Conservation (phyloP, 1,140 invertebrate species). For the Phocides pigmalion region DNA sequence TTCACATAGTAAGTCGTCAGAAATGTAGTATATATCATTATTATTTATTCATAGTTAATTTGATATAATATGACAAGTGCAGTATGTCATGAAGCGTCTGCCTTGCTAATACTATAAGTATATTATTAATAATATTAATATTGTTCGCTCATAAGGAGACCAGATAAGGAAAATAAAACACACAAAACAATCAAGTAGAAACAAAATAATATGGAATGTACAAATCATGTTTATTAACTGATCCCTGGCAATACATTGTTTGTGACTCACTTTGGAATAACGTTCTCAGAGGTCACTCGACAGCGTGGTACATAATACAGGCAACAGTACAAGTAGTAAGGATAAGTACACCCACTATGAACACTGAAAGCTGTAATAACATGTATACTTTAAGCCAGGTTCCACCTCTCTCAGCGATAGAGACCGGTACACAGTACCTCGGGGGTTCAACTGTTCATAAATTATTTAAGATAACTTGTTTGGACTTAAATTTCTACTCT, state of each 20-base stretch:
- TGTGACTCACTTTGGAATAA: slow-evolving; percentile 71
- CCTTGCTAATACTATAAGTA: slow-evolving; percentile 56
- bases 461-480: slow-evolving; percentile 80
- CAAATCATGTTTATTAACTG: slow-evolving; percentile 86
- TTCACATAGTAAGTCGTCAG: slow-evolving; percentile 75
- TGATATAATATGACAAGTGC: slow-evolving; percentile 55
- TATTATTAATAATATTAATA: slow-evolving; percentile 43
- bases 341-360: slow-evolving; percentile 77
- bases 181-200: slow-evolving; percentile 80
- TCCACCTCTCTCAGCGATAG: slow-evolving; percentile 64
- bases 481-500: slow-evolving; percentile 84
- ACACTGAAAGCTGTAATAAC: slow-evolving; percentile 81
- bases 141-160: slow-evolving; percentile 66
- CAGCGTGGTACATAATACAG: slow-evolving; percentile 53
- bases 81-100: slow-evolving; percentile 65
- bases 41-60: slow-evolving; percentile 60
- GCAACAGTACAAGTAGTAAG: slow-evolving; percentile 55
- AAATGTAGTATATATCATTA: slow-evolving; percentile 67
- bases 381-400: slow-evolving; percentile 70
- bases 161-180: slow-evolving; percentile 79
- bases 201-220: slow-evolving; percentile 88
- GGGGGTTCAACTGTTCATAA: slow-evolving; percentile 73
- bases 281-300: slow-evolving; percentile 56
- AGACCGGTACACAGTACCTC: slow-evolving; percentile 76
- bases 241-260: slow-evolving; percentile 84